Percentiles rank a stretch among this genome's conserved stretches.
phyloP scores from a whole-genome alignment of 1,140 invertebrate species.

The Planococcus citri region DNA sequence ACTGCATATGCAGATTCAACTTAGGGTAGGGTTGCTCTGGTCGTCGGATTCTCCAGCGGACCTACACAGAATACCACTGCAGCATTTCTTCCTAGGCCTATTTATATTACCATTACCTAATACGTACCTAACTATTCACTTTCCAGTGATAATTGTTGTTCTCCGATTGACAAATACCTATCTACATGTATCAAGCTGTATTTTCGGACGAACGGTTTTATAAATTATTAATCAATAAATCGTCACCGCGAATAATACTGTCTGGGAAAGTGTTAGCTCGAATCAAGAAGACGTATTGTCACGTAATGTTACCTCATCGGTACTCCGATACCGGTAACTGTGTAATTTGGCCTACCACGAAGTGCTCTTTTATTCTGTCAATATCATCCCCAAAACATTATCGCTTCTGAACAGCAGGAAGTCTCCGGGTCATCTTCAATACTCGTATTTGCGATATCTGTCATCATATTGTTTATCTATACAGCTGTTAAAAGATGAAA shows the following conservation, averaged over 20 bases:
- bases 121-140: no score
- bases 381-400: not conserved
- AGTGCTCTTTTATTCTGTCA: not conserved
- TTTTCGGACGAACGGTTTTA: slow-evolving; percentile 1
- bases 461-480: slow-evolving; percentile 3
- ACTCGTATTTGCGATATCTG: not conserved
- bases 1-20: not conserved
- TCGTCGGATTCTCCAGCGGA: not conserved
- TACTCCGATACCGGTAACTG: not conserved
- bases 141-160: not conserved
- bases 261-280: not conserved
- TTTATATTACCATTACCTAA: no score
- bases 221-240: slow-evolving; percentile 9
- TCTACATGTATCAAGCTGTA: not conserved
- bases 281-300: not conserved
- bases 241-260: not conserved
- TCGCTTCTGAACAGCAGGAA: not conserved
- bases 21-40: not conserved
- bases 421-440: not conserved
- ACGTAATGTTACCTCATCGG: not conserved
- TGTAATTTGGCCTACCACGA: not conserved
- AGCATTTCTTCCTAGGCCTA: no score
- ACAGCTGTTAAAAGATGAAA: not conserved
- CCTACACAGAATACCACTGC: not conserved
- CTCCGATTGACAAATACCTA: not conserved